A percentile compares a stretch with the other conserved stretches of the same genome.
Evolutionary conservation across 2,888 invertebrate species (phyloP).

Genomic region (Oeneis ivallda): DNA sequence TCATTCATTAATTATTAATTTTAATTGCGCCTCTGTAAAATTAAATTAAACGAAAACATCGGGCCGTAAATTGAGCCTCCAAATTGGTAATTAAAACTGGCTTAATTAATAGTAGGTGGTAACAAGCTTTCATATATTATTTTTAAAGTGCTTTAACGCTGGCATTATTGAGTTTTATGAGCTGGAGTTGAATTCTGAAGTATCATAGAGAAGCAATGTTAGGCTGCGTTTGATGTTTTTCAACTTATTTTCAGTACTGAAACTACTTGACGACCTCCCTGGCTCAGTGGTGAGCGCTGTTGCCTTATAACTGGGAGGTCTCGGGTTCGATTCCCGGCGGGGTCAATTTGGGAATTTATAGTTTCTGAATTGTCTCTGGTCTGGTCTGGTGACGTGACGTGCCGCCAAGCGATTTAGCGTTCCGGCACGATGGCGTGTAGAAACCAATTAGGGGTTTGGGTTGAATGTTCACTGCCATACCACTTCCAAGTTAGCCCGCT

Average conservation of each 20-base stretch:
- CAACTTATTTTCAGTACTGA: not conserved
- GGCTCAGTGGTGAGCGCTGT: no score
- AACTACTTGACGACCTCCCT: no score
- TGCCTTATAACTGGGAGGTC: no score
- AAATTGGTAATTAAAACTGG: conserved; percentile 27
- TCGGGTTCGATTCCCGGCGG: no score
- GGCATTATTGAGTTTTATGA: conserved; percentile 6
- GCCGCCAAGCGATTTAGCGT: no score
- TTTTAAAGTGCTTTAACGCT: conserved; percentile 20
- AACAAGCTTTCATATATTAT: conserved; percentile 19
- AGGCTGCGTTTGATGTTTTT: not conserved
- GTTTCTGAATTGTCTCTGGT: no score
- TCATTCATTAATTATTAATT: conserved; percentile 16
- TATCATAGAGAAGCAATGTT: not conserved
- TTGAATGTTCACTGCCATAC: no score
- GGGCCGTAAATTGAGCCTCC: conserved; percentile 23
- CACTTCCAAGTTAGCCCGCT: no score
- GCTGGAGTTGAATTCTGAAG: not conserved
- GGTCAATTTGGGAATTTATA: no score
- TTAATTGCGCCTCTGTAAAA: conserved; percentile 9
- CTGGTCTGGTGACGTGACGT: no score
- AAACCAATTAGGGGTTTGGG: no score
- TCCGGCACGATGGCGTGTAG: no score
- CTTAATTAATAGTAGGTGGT: conserved; percentile 28
- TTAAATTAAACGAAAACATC: conserved; percentile 27